Base-by-base conservation (phyloP, 2,113 vertebrate species). In the Chaetodon trifascialis region DNA sequence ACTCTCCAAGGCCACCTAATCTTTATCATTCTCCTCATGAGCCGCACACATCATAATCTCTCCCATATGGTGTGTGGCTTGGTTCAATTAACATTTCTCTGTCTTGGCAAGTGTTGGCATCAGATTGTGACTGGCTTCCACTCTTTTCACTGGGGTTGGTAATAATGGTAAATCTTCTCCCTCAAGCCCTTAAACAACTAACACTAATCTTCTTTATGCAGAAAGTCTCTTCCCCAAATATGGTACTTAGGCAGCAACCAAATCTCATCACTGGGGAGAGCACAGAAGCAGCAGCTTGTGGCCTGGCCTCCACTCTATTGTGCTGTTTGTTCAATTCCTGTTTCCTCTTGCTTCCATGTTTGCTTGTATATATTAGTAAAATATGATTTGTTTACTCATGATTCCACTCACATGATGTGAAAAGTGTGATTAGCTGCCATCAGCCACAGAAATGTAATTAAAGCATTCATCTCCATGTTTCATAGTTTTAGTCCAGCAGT, bases 151-250 rank as follows among this genome's bases (percentile, higher is more conserved):
- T 91, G 87, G 84, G 85, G 83, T 75, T 86, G 85, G 94, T 95
- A 95, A 96, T 95, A 93, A 95, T 95, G 93, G 88, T 92, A 93
- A 95, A 96, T 87, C 89, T 76, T 70, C 75, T 76, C 71, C 55
- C 54, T 52, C 82, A 87, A 94, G 83, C 91, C 90, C 87, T 93
- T 91, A 91, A 96, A 94, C 95, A 95, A 94, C 90, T 89, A 87
- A 84, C 82, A 93, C 88, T 97, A 96, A 96, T 96, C 95, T 95
- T 94, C 96, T 96, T 96, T 95, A 94, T 91, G 80, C 95, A 94
- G 93, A 92, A 93, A 93, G 93, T 95, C 94, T 93, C 94, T 95
- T 94, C 86, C 80, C 84, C 85, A 86, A 76, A 94, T 95, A 94
- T 95, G 94, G 88, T 92, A 75, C 86, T 93, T 91, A 91, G 81